phyloP scores from a whole-genome alignment of 2,888 invertebrate species.

The Ganaspis brasiliensis region DNA sequence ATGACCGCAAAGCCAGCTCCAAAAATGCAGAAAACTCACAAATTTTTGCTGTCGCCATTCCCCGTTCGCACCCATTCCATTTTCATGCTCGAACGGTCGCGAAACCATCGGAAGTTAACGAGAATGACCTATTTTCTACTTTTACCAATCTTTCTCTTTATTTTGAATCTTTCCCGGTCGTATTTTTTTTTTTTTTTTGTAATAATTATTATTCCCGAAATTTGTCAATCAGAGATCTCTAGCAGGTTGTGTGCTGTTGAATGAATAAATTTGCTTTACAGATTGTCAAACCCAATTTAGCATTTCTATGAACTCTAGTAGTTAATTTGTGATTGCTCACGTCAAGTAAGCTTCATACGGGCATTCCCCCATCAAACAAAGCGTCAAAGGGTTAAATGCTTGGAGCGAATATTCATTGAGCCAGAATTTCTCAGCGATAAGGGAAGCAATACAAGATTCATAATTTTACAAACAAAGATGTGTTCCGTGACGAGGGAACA shows the following conservation, averaged over 20 bases:
- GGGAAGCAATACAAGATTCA: constrained; percentile 23
- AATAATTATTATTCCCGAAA: too few relatives aligned
- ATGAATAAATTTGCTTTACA: not conserved
- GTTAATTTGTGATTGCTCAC: constrained; percentile 24
- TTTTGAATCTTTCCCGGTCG: too few relatives aligned
- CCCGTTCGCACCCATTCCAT: constrained; percentile 15
- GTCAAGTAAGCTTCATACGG: not conserved
- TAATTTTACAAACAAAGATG: not conserved
- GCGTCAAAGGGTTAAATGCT: constrained; percentile 25
- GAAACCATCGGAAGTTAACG: constrained; percentile 70
- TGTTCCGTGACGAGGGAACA: not conserved
- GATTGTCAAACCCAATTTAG: not conserved
- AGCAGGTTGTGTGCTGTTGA: too few relatives aligned
- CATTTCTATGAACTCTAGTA: not conserved
- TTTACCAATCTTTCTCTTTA: too few relatives aligned
- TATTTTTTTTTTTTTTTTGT: too few relatives aligned
- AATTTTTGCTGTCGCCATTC: constrained; percentile 44
- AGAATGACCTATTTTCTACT: constrained; percentile 72
- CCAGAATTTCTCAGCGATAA: not conserved
- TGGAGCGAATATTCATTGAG: not conserved
- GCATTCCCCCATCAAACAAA: constrained; percentile 17
- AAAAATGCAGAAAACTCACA: constrained; percentile 54
- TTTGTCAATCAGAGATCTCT: too few relatives aligned
- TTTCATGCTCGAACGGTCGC: constrained; percentile 28
- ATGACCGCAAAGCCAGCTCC: constrained; percentile 53